Base-by-base conservation (phyloP, 2,888 invertebrate species). In the Drymonia ruficornis region DNA sequence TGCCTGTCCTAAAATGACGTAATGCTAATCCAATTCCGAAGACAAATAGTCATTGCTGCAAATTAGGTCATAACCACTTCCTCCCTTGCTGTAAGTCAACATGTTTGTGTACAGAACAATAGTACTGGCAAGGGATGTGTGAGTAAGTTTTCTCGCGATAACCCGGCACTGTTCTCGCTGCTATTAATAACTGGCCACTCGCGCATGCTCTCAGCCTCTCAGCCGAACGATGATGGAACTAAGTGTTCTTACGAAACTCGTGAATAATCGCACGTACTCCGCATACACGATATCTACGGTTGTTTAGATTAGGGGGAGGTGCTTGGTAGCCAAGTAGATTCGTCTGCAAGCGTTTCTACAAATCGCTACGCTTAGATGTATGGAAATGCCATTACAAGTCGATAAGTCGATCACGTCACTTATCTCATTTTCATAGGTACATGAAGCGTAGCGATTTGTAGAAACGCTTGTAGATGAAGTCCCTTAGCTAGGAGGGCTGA, bases 91-190 rank as follows among this genome's bases (percentile, higher is more conserved):
- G 5, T 36, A n/a, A 11, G 3, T 13, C 11, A 5, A n/a, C 36
- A 36, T 11, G 36, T 36, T 36, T 36, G 36, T 1, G 0, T 36
- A 7, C 13, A 36, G 36, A 36, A 36, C 45, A 28, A 28, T 45
- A 13, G 28, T 45, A 45, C 23, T 28, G 45, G 28, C 19, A 8
- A 7, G 23, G 45, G 45, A 28, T n/a, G 58, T 62, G 64, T 66
- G 63, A 64, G 70, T 72, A 70, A 68, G 71, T 68, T 57, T 56
- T 70, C 67, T 70, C 62, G 70, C 59, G 72, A 70, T 72, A 70
- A 70, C 72, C 72, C 67, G 67, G 62, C 50, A 61, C 52, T 65
- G 71, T 61, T 52, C 19, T 28, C 54, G 47, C 13, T 19, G 65
- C 70, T 71, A 71, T 71, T 62, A 56, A 71, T 71, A 71, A 58